Evolutionary conservation across 2,888 invertebrate genomes (phyloP), one percentile per base, ranked within the genome.

Genomic region (Abrostola tripartita): DNA sequence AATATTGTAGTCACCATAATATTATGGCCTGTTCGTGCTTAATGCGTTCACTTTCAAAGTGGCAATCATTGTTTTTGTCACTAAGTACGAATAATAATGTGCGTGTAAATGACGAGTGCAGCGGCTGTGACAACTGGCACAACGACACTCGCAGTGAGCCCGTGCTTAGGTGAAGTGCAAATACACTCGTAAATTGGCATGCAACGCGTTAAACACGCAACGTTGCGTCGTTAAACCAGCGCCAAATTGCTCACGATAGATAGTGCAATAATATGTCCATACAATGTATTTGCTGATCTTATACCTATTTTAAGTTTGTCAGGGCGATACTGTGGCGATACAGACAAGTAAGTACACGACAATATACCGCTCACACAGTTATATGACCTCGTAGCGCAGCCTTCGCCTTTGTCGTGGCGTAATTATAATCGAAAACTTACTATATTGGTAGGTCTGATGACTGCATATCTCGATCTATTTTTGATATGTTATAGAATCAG

Each of bases 341-440:
- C 56, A 71, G 66, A 52, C 65, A 67, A 72, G 66, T 71, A 74
- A 52, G 70, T 71, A 79, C 79, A 76, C 69, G 77, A 78, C 78
- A 79, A 76, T 82, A 79, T 79, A 78, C 84, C 82, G 81, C 81
- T 86, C 85, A 85, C 87, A 87, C 88, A 86, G 89, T 88, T 88
- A 88, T 76, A 73, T 85, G 91, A 89, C 92, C 90, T 91, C 89
- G 88, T 74, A 66, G 64, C 37, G 71, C 81, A 88, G 84, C 91
- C 90, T 89, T 89, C 89, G 90, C 90, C 89, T 91, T 89, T 90
- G 87, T 87, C 67, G 71, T 49, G 76, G 78, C 72, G 59, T 75
- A 71, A 85, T 85, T 83, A 83, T 81, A 78, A 85, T 86, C 80
- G 81, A 82, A 84, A 86, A 81, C 70, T 76, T 72, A 73, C 65